phyloP scores from a whole-genome alignment of 2,113 vertebrate species.

The Pomatostomus ruficeps region DNA sequence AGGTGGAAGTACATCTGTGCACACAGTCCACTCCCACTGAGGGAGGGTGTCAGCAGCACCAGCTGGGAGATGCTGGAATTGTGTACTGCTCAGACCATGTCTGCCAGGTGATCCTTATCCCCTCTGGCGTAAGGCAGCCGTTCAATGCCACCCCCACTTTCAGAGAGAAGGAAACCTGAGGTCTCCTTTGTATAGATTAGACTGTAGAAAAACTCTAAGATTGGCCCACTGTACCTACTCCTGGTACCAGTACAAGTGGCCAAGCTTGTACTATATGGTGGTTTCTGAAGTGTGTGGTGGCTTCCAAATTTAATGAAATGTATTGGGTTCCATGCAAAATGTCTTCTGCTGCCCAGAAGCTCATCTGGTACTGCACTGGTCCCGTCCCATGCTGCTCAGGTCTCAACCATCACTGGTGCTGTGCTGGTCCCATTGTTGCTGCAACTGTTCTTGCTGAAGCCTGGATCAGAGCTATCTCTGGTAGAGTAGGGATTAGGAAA shows the following conservation, averaged over 20 bases:
- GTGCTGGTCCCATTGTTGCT: background rate
- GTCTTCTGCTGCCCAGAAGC: background rate
- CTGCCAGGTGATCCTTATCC: background rate
- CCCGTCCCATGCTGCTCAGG: background rate
- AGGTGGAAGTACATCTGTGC: slow-evolving; percentile 12
- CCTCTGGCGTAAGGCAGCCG: background rate
- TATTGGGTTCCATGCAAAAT: background rate
- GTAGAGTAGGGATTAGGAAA: background rate
- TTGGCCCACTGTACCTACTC: background rate
- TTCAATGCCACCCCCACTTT: background rate
- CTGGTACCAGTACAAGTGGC: background rate
- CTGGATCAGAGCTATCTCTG: background rate
- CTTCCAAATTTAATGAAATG: background rate
- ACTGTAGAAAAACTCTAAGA: background rate
- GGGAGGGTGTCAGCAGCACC: background rate
- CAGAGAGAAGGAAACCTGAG: background rate
- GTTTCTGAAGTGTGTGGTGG: background rate
- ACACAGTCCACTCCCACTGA: background rate
- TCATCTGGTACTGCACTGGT: background rate
- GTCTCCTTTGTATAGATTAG: background rate
- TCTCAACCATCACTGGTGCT: background rate
- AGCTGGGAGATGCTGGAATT: slow-evolving; percentile 1
- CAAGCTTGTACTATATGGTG: background rate
- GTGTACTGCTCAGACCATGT: background rate
- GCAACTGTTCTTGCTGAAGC: background rate